Conservation (phyloP, 2,797 vertebrate species). For the Cheracebus regulus region DNA sequence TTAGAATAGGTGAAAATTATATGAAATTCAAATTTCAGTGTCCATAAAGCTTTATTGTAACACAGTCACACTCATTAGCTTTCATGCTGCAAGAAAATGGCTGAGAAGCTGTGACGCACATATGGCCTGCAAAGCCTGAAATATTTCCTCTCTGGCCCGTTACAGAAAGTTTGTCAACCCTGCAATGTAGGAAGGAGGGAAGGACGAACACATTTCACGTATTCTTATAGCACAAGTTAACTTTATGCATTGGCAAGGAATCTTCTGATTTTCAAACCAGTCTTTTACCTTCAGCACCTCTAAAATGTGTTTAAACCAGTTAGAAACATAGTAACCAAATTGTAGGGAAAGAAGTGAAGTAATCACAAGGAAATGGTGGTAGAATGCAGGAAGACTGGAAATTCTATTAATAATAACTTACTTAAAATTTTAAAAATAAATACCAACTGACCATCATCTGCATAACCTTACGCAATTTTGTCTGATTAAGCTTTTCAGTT, state of each 20-base stretch:
- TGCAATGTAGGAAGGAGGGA: background rate
- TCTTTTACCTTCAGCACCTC: background rate
- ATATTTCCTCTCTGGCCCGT: background rate
- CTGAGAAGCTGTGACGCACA: background rate
- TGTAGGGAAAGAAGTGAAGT: background rate
- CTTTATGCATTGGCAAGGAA: background rate
- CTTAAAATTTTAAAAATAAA: background rate
- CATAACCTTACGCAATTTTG: background rate
- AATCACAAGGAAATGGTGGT: background rate
- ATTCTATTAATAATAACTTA: background rate
- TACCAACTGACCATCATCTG: background rate
- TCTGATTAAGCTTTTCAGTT: background rate
- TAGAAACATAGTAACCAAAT: constrained; percentile 10
- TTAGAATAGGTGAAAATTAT: background rate
- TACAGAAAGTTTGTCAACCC: background rate
- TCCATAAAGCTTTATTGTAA: background rate
- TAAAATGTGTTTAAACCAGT: background rate
- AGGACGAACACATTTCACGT: background rate
- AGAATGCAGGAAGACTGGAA: background rate
- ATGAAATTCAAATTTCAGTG: background rate
- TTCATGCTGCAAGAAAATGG: background rate
- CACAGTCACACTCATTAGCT: background rate
- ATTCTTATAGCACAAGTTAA: background rate
- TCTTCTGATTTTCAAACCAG: background rate
- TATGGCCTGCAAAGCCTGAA: background rate